phyloP scores from a whole-genome alignment of 2,888 invertebrate genomes.

The Drosophila nr. fundita region DNA sequence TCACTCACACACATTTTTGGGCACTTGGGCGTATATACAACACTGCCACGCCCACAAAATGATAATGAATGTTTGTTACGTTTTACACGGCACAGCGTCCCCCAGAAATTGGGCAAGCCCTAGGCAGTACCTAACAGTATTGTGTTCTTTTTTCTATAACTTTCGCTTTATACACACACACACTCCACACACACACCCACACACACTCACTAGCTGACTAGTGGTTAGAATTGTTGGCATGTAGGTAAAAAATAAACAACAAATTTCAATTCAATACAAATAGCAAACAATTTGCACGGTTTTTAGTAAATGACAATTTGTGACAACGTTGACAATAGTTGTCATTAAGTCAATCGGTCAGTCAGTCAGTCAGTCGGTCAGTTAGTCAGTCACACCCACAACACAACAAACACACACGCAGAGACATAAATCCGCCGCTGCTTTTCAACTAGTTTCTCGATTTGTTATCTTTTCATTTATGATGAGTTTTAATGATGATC shows the following conservation, averaged over 20 bases:
- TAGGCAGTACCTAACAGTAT: slow-evolving; percentile 74
- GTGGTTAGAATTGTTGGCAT: slow-evolving; percentile 29
- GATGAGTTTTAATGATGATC: slow-evolving; percentile 58
- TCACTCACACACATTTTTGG: slow-evolving; percentile 25
- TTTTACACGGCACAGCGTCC: slow-evolving; percentile 67
- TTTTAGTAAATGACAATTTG: slow-evolving; percentile 34
- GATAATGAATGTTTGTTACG: slow-evolving; percentile 64
- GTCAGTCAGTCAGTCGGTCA: slow-evolving; percentile 18
- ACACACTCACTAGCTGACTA: slow-evolving; percentile 31
- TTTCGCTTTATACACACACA: slow-evolving; percentile 56
- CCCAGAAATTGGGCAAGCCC: slow-evolving; percentile 61
- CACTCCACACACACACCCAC: slow-evolving; percentile 24
- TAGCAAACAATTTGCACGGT: slow-evolving; percentile 9
- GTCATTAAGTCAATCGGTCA: not conserved
- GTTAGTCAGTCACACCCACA: slow-evolving; percentile 34
- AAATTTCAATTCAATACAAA: slow-evolving; percentile 5
- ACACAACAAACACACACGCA: slow-evolving; percentile 28
- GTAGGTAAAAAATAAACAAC: slow-evolving; percentile 6
- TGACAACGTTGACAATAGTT: slow-evolving; percentile 13
- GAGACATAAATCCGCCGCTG: slow-evolving; percentile 58
- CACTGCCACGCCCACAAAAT: slow-evolving; percentile 56
- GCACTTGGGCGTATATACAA: slow-evolving; percentile 20
- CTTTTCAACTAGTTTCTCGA: slow-evolving; percentile 65
- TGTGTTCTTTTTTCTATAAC: slow-evolving; percentile 66
- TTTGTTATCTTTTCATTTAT: slow-evolving; percentile 66